Conservation (phyloP, 2,888 invertebrate species). For the Aelia acuminata region DNA sequence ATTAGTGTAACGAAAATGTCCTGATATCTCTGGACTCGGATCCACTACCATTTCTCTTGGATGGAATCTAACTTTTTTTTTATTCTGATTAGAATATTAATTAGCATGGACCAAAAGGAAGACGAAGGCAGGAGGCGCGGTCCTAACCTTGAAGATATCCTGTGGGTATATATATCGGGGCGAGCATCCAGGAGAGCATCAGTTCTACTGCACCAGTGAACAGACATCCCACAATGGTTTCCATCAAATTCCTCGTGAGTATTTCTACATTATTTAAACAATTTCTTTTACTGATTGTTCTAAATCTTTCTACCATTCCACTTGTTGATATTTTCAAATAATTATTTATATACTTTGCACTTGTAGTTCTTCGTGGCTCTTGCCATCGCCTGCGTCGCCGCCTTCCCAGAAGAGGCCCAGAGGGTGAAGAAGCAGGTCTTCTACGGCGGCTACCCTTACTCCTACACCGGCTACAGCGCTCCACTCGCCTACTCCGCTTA, state of each 20-base stretch:
- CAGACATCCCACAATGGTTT: constrained; percentile 58
- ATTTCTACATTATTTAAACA: too few species aligned
- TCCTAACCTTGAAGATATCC: neutral
- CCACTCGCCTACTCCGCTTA: constrained; percentile 63
- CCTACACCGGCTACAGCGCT: constrained; percentile 33
- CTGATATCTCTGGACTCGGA: neutral
- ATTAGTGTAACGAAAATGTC: too few species aligned
- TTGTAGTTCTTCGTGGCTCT: constrained; percentile 63
- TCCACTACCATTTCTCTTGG: neutral
- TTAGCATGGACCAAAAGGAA: neutral
- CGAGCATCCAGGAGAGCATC: neutral
- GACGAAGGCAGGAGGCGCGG: neutral
- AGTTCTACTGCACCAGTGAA: constrained; percentile 56
- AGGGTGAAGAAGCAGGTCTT: constrained; percentile 62
- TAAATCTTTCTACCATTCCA: neutral
- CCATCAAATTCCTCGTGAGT: constrained; percentile 62
- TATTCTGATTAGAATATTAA: constrained; percentile 14
- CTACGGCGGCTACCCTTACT: constrained; percentile 63
- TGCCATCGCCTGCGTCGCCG: constrained; percentile 64
- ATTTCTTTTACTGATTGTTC: neutral
- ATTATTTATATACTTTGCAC: neutral
- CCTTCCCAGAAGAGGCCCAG: constrained; percentile 61
- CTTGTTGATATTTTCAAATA: neutral
- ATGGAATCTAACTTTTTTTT: neutral
- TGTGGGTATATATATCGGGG: neutral